Base-by-base conservation (phyloP, 2,113 vertebrate species). In the Caretta caretta region DNA sequence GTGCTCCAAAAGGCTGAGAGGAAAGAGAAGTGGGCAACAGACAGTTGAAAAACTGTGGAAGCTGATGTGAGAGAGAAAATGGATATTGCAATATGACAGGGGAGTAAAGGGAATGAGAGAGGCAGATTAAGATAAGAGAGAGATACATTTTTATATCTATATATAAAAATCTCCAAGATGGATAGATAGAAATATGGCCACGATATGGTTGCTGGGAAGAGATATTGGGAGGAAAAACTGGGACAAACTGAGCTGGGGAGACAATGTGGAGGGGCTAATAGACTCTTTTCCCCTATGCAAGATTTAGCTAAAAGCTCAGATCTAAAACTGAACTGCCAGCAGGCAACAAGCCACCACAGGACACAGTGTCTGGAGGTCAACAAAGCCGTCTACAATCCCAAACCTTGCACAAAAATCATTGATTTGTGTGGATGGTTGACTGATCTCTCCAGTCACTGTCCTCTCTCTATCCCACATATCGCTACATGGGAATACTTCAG, bases 381-480 rank as follows among this genome's bases (percentile, higher is more conserved):
- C 27, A 69, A 56, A 90, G 29, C 25, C 10, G 4, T 51, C 38
- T 22, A 22, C 53, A 83, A 46, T 1, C 80, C 31, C 24, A 25
- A 78, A 25, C 51, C 38, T 13, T 4, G 62, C 49, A 29, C 78
- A 50, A 46, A 46, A 46, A 11, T 69, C 24, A 42, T 1, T 24
- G 6, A 38, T n/a, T 92, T 82, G 20, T 50, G 42, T 65, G 48
- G 20, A 22, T 29, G 80, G 53, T 35, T 57, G 65, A 2, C 20
- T 65, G 25, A 84, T 38, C 5, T 35, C 7, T 25, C 1, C 16
- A 24, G 27, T 24, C 53, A 4, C 76, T 92, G 35, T 9, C 90
- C 27, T 75, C 8, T 69, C 20, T 4, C 3, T 10, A 12, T 6
- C 49, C 19, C 59, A 46, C 5, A 0, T 9, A 4, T 9, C 1